phyloP scores from a whole-genome alignment of 2,113 vertebrate genomes.

The Triplophysa siluroides region DNA sequence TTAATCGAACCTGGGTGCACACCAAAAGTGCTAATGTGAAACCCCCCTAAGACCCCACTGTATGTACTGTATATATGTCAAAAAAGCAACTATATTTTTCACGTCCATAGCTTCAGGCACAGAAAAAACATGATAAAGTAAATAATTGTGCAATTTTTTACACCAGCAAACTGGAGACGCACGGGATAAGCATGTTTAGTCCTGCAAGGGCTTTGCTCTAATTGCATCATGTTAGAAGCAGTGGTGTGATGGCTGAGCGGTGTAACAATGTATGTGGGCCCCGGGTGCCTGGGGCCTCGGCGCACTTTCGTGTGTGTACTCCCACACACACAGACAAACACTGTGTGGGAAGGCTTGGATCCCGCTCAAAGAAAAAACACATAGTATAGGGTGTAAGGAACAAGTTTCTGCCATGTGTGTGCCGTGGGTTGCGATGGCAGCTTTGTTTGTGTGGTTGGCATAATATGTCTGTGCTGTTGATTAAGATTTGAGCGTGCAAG shows the following conservation, averaged over 20 bases:
- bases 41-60: too few relatives aligned
- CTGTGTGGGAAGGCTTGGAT: constrained; percentile 61
- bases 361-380: constrained; percentile 53
- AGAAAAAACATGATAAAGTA: constrained; percentile 9
- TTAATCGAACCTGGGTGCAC: too few relatives aligned
- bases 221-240: constrained; percentile 40
- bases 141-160: constrained; percentile 30
- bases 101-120: neutral
- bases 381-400: neutral
- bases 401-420: constrained; percentile 34
- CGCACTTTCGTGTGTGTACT: constrained; percentile 52
- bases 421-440: neutral
- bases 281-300: constrained; percentile 42
- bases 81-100: constrained; percentile 1
- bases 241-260: constrained; percentile 7
- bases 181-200: constrained; percentile 59
- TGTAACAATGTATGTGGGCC: constrained; percentile 56
- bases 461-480: neutral
- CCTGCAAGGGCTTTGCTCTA: constrained; percentile 32
- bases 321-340: constrained; percentile 65
- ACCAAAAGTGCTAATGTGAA: too few relatives aligned
- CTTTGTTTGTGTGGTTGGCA: constrained; percentile 19
- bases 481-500: constrained; percentile 27
- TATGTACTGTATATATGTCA: neutral
- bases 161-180: constrained; percentile 40